Evolutionary conservation across 2,113 vertebrate species (phyloP), one percentile per base, ranked within the genome.

Genomic region (Podocnemis expansa): DNA sequence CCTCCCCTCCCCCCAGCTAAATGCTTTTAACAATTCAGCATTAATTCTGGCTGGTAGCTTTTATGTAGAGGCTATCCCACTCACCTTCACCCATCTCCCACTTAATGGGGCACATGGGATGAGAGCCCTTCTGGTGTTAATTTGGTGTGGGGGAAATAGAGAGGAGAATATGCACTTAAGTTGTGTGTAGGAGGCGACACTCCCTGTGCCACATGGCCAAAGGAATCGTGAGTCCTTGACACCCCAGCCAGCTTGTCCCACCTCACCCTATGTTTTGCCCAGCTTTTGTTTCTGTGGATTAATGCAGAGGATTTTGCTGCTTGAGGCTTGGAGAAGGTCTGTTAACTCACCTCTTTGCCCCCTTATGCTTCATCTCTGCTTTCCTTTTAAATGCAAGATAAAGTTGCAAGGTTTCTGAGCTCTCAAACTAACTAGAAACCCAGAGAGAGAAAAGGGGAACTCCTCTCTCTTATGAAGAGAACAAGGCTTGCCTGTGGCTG

Each of bases 171-270:
- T 22, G 6, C 41, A 16, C 14, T 29, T 45, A 76, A 45, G 6
- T 45, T 76, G 73, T 29, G 25, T 13, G 41, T 76, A 27, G 43
- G 25, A 2, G 4, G 73, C 38, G 87, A 85, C 82, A 90, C 89
- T 89, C 91, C 56, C 80, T 4, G 58, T 89, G 82, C 79, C 1
- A 1, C 88, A 7, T 22, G n/a, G 95, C 94, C 84, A 55, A 60
- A 51, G 87, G 96, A 93, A 96, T 94, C 85, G 93, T 4, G 1
- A 86, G 90, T 96, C 91, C 94, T 95, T 93, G 96, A 93, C 93
- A 78, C 73, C 78, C 45, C n/a, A 55, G 86, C 91, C 93, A 93
- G 92, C 78, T 81, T 86, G 94, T 89, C 91, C 70, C 8, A 14
- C 49, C n/a, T n/a, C n/a, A n/a, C n/a, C n/a, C 56, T 70, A 34